Percentiles rank a stretch among this genome's conserved stretches.
phyloP scores from a whole-genome alignment of 1,140 invertebrate genomes.

The Tetraneura akinire region DNA sequence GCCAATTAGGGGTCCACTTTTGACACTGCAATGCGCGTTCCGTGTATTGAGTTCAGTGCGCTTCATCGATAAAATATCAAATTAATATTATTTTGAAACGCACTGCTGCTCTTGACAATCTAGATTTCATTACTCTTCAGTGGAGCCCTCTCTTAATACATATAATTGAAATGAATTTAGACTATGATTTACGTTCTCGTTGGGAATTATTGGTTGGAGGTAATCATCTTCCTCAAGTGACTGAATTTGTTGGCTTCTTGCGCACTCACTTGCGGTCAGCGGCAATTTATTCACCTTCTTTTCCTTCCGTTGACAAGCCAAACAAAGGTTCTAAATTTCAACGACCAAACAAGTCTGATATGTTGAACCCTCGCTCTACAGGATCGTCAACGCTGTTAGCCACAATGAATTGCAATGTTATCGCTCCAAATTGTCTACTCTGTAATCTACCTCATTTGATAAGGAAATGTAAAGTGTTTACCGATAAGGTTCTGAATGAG shows the following conservation, averaged over 20 bases:
- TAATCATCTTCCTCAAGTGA: constrained; percentile 1
- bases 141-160: not conserved
- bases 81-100: constrained; percentile 13
- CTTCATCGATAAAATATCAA: not conserved
- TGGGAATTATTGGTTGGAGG: not conserved
- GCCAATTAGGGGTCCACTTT: too few species aligned
- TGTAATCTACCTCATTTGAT: not conserved
- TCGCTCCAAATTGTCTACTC: not conserved
- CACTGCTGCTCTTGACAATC: not conserved
- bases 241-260: not conserved
- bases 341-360: not conserved
- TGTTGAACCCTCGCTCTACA: not conserved
- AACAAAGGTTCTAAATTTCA: not conserved
- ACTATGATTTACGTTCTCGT: not conserved
- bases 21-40: too few species aligned
- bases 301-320: not conserved
- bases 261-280: not conserved
- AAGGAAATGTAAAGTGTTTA: not conserved
- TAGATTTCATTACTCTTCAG: not conserved
- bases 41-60: too few species aligned
- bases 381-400: not conserved
- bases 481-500: not conserved
- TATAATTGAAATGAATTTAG: not conserved
- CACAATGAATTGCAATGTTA: not conserved
- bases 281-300: not conserved